Conservation (phyloP, 2,113 vertebrate genomes). For the Seriola quinqueradiata region DNA sequence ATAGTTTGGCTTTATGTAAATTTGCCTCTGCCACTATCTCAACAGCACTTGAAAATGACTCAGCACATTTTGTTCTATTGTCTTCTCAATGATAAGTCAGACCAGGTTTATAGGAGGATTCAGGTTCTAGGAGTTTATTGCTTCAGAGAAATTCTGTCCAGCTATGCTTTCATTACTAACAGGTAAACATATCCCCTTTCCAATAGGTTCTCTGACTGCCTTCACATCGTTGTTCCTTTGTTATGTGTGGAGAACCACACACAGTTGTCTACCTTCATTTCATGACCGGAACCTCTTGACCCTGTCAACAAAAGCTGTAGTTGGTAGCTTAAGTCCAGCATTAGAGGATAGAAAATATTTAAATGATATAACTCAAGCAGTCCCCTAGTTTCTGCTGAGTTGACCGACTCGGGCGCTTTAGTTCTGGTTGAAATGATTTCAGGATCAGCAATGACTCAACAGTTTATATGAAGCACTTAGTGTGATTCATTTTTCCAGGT, state of each 20-base stretch:
- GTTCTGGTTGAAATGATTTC: conserved; percentile 44
- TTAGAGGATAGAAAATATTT: background rate
- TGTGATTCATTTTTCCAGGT: conserved; percentile 65
- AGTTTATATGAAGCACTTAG: conserved; percentile 46
- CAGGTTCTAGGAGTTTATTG: no score
- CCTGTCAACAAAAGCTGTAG: background rate
- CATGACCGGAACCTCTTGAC: background rate
- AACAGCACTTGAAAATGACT: background rate
- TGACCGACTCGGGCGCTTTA: conserved; percentile 14
- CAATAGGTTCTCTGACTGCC: background rate
- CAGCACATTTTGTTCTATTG: background rate
- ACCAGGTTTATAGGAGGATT: no score
- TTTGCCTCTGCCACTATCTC: background rate
- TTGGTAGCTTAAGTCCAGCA: background rate
- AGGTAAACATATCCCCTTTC: background rate
- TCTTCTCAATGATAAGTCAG: conserved; percentile 1
- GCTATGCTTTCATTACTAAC: background rate
- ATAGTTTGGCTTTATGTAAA: background rate
- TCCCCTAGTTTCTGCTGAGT: background rate
- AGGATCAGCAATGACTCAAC: conserved; percentile 64
- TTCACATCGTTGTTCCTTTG: background rate
- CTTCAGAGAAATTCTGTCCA: background rate
- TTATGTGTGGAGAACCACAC: background rate
- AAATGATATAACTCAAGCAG: conserved; percentile 8
- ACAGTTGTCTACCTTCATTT: background rate